A percentile compares a stretch with the other conserved stretches of the same genome.
These are phyloP conservation scores for Aricia artaxerxes DNA, from an alignment of 2,888 invertebrate species.

Conservation along the genomic window DNA sequence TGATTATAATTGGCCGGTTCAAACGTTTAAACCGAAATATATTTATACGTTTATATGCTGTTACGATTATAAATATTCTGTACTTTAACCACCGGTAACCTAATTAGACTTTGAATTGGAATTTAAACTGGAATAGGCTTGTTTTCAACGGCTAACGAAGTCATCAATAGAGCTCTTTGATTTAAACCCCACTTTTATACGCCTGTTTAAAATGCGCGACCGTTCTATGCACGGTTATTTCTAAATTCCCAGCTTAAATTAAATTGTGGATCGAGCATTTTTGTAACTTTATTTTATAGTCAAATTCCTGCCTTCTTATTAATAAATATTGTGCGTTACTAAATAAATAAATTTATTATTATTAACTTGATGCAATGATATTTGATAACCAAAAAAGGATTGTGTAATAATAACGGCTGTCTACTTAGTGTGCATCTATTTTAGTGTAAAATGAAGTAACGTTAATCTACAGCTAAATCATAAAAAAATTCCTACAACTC, in stretches of 20 bases:
- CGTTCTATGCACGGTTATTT: slow-evolving; percentile 14
- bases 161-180: slow-evolving; percentile 14
- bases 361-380: too few relatives aligned
- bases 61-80: neutral
- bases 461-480: too few relatives aligned
- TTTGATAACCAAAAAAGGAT: too few relatives aligned
- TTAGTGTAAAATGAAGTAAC: too few relatives aligned
- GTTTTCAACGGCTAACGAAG: slow-evolving; percentile 18
- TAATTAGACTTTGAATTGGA: slow-evolving; percentile 19
- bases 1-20: neutral
- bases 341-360: too few relatives aligned
- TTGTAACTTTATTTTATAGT: neutral
- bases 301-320: neutral
- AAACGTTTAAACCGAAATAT: too few relatives aligned
- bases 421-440: too few relatives aligned
- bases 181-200: slow-evolving; percentile 15
- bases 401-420: too few relatives aligned
- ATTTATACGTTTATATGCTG: neutral
- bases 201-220: slow-evolving; percentile 17
- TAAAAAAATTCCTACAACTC: too few relatives aligned
- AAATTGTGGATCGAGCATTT: neutral
- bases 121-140: slow-evolving; percentile 13
- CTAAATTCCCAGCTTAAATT: neutral
- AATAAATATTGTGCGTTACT: neutral
- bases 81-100: slow-evolving; percentile 9